A percentile compares a stretch with the other conserved stretches of the same genome.
phyloP scores from a whole-genome alignment of 1,140 invertebrate genomes.

The Aplysia californica region DNA sequence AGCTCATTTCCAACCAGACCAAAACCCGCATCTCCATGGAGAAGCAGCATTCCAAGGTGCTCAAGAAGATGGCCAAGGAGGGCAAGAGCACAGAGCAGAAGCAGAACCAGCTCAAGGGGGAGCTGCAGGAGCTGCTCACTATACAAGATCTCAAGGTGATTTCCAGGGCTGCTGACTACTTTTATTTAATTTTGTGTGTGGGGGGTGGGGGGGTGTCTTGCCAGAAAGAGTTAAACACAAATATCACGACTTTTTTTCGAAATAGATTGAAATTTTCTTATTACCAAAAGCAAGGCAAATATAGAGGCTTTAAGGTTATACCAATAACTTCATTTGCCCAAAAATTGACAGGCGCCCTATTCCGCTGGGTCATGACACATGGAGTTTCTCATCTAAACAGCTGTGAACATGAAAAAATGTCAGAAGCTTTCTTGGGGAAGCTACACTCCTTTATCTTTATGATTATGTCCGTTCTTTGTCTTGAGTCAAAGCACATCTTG shows the following conservation, averaged over 20 bases:
- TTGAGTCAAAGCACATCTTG: no score
- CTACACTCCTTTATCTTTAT: no score
- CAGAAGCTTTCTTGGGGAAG: no score
- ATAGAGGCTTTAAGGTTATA: no score
- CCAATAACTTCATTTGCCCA: no score
- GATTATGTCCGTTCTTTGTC: no score
- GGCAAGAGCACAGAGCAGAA: conserved; percentile 43
- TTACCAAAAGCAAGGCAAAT: background rate
- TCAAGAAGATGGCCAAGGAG: conserved; percentile 51
- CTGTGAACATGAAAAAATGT: no score
- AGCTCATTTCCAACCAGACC: conserved; percentile 42
- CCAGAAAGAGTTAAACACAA: background rate
- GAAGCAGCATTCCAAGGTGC: conserved; percentile 45
- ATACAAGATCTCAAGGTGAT: conserved; percentile 55
- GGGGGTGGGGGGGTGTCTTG: no score
- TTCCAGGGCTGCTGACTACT: background rate
- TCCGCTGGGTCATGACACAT: no score
- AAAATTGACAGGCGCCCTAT: no score
- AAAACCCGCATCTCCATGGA: conserved; percentile 45
- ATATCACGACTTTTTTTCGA: background rate
- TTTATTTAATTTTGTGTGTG: background rate
- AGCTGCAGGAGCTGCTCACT: conserved; percentile 47
- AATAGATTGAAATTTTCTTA: background rate
- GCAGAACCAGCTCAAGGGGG: conserved; percentile 52
- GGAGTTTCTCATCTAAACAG: no score